phyloP scores from a whole-genome alignment of 2,113 vertebrate genomes.

The Aegotheles bennettii region DNA sequence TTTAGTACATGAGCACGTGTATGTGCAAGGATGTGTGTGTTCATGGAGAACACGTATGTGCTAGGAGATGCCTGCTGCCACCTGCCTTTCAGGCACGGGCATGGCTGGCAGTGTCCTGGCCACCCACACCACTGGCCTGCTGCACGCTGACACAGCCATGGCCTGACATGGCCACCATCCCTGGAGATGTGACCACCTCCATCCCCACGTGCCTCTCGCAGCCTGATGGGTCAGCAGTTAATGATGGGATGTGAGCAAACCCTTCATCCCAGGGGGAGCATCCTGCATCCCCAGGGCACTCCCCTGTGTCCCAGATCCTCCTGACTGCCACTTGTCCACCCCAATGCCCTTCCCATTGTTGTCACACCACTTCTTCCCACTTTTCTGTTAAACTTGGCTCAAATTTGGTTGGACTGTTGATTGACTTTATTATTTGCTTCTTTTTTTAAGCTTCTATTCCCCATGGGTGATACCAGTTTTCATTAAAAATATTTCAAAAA shows the following conservation, averaged over 20 bases:
- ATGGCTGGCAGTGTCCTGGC: accelerated
- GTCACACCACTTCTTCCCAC: not conserved
- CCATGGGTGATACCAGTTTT: not conserved
- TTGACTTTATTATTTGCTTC: not conserved
- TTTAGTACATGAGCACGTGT: not conserved
- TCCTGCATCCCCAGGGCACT: not conserved
- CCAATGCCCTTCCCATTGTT: accelerated
- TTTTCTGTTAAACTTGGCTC: not conserved
- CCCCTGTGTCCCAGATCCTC: accelerated
- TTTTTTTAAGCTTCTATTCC: not conserved
- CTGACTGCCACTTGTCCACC: accelerated
- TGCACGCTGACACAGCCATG: accelerated
- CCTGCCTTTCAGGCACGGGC: not conserved
- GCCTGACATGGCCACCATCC: not conserved
- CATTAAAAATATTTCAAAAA: slow-evolving; percentile 34
- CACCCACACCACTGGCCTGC: not conserved
- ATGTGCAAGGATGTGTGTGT: not conserved
- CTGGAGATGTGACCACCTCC: not conserved
- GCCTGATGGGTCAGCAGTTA: not conserved
- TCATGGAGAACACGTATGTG: accelerated
- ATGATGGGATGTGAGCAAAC: not conserved
- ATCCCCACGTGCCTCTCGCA: not conserved
- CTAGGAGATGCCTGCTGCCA: not conserved
- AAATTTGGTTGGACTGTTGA: not conserved
- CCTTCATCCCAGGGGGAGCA: not conserved